phyloP scores from a whole-genome alignment of 2,888 invertebrate species.

The Invenusta paracnida region DNA sequence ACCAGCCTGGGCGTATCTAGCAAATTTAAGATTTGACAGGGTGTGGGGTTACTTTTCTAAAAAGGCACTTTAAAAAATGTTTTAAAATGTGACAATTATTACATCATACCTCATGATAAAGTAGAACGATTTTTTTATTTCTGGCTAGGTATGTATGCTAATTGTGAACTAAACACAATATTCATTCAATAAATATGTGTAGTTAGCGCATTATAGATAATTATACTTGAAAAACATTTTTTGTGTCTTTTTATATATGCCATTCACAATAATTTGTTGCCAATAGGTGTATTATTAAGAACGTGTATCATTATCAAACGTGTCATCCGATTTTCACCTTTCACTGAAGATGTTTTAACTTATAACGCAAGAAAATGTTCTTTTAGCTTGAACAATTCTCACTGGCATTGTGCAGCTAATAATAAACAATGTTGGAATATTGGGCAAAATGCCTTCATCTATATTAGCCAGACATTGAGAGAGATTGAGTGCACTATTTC shows the following conservation, averaged over 20 bases:
- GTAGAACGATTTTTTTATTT: background rate
- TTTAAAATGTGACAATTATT: background rate
- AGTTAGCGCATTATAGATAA: background rate
- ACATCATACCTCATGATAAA: background rate
- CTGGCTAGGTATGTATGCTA: background rate
- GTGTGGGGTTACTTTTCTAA: background rate
- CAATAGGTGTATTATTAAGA: background rate
- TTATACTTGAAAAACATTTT: no score
- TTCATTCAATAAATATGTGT: background rate
- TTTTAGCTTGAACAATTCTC: background rate
- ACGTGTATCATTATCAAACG: background rate
- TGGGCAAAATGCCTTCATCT: background rate
- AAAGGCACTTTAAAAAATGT: background rate
- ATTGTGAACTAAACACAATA: slow-evolving; percentile 2
- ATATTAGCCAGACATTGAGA: background rate
- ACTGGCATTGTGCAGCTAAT: slow-evolving; percentile 14
- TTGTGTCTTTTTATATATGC: background rate
- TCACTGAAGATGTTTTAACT: background rate
- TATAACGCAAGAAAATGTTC: background rate
- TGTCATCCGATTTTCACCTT: background rate
- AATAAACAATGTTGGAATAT: slow-evolving; percentile 2
- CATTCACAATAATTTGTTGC: background rate
- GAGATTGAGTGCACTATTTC: background rate
- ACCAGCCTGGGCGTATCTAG: background rate
- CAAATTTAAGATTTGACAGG: background rate